These are phyloP conservation scores for Gonatopus flavifemur DNA, from an alignment of 1,140 invertebrate species.

Conservation along the genomic window DNA sequence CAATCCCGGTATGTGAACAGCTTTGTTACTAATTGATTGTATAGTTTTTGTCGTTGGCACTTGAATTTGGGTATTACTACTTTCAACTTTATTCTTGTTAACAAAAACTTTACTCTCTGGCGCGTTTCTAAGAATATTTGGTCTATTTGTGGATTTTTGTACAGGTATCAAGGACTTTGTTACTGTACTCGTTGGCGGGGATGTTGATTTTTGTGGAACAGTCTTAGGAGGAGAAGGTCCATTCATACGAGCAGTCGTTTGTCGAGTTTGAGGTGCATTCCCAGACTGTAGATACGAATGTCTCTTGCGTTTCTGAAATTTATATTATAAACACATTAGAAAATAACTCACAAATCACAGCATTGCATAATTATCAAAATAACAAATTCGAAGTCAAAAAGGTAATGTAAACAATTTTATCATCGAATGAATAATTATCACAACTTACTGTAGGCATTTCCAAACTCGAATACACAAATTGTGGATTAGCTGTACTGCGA, in stretches of 20 bases:
- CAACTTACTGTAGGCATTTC: slow-evolving; percentile 42
- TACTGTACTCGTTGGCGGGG: slow-evolving; percentile 24
- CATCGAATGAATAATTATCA: neutral
- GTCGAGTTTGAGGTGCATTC: slow-evolving; percentile 59
- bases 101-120: slow-evolving; percentile 33
- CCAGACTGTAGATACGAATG: slow-evolving; percentile 53
- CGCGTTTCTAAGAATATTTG: slow-evolving; percentile 42
- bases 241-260: slow-evolving; percentile 49
- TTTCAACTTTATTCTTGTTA: slow-evolving; percentile 32
- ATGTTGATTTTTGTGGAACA: slow-evolving; percentile 25
- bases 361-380: too few relatives aligned
- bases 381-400: too few relatives aligned
- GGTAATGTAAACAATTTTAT: neutral
- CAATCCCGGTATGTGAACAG: slow-evolving; percentile 48
- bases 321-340: slow-evolving; percentile 21
- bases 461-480: slow-evolving; percentile 59
- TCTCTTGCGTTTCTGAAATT: slow-evolving; percentile 56
- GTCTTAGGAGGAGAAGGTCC: slow-evolving; percentile 45
- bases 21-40: slow-evolving; percentile 45
- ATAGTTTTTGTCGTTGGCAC: slow-evolving; percentile 43
- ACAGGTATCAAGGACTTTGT: slow-evolving; percentile 36
- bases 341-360: slow-evolving; percentile 15
- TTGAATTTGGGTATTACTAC: slow-evolving; percentile 34
- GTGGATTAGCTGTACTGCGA: slow-evolving; percentile 60
- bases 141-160: slow-evolving; percentile 31